Conservation (phyloP, 64 coral and sea anemone genomes). For the Montipora cactus region DNA sequence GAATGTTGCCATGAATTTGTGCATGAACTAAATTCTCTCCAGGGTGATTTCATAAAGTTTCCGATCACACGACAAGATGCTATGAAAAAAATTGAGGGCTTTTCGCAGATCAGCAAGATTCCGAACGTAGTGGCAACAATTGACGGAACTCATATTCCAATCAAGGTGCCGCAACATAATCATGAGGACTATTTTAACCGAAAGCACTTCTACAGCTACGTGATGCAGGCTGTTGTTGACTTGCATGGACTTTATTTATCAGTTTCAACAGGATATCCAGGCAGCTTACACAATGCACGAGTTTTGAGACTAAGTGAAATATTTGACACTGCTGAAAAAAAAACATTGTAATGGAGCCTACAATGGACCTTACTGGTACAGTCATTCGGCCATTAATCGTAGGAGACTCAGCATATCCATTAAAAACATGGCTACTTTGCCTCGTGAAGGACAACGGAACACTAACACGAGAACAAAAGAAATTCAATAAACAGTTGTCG, state of each 20-base stretch:
- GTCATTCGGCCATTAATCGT: slow-evolving; percentile 50
- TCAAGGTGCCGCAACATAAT: background rate
- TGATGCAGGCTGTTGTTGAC: background rate
- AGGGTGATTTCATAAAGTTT: slow-evolving; percentile 31
- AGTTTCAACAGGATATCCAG: slow-evolving; percentile 1
- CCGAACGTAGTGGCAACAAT: slow-evolving; percentile 29
- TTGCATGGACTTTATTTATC: background rate
- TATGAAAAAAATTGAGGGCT: slow-evolving; percentile 27
- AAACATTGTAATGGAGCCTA: slow-evolving; percentile 61
- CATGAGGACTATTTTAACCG: slow-evolving; percentile 26
- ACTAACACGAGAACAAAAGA: slow-evolving; percentile 55
- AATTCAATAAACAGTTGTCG: slow-evolving; percentile 49
- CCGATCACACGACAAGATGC: slow-evolving; percentile 3
- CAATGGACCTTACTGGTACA: background rate
- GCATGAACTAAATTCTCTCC: slow-evolving; percentile 44
- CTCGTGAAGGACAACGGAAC: slow-evolving; percentile 64
- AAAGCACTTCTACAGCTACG: slow-evolving; percentile 12
- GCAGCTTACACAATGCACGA: background rate
- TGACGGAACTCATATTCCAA: slow-evolving; percentile 33
- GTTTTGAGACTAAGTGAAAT: slow-evolving; percentile 12
- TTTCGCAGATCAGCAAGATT: slow-evolving; percentile 20
- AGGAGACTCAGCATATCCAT: slow-evolving; percentile 65
- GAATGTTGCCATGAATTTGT: slow-evolving; percentile 74
- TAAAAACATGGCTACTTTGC: slow-evolving; percentile 75
- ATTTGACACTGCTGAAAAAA: slow-evolving; percentile 38